Base-by-base conservation (phyloP, 2,888 invertebrate genomes). In the Ephialtes manifestator region DNA sequence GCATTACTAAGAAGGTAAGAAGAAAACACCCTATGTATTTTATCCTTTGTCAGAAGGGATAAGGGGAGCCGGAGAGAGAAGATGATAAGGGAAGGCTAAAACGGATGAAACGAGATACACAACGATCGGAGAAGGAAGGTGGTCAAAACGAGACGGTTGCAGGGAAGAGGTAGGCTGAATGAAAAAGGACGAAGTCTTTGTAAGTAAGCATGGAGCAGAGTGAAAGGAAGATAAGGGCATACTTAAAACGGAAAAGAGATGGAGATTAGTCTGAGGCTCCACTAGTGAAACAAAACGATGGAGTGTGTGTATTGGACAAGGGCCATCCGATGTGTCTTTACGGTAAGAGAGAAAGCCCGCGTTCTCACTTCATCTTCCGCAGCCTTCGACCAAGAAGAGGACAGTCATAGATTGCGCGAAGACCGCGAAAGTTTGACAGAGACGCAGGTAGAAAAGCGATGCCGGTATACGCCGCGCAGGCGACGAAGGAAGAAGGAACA, bases 401-500 rank as follows among this genome's bases (percentile, higher is more conserved):
- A 24, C 31, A 31, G n/a, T 43, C 10, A 31, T 51, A 7, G 28
- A 20, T 18, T n/a, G 60, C 4, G 8, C 51, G 51, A 18, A n/a
- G 13, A 63, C 8, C 15, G 18, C 31, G 53, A 55, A 55, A 67
- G 72, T 15, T 20, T 58, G 65, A 74, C 24, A 48, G 58, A 67
- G 80, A 74, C 5, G 58, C 24, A 53, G 65, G n/a, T 53, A 58
- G 60, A 58, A 72, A 18, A 7, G 67, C 78, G 75, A 68, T 11
- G 60, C 39, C 46, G 51, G 28, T 67, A 60, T 48, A n/a, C 1
- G 51, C 13, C 20, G 8, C 20, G 7, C 18, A 18, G n/a, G 72
- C 4, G 58, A 24, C 58, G 13, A 65, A 85, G 81, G 48, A 78
- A 81, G 82, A 82, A 18, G 71, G 53, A 63, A 51, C 70, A 43